Percentiles rank a stretch among this genome's conserved stretches.
Conservation (phyloP, 2,113 vertebrate species). For the Passer domesticus region DNA sequence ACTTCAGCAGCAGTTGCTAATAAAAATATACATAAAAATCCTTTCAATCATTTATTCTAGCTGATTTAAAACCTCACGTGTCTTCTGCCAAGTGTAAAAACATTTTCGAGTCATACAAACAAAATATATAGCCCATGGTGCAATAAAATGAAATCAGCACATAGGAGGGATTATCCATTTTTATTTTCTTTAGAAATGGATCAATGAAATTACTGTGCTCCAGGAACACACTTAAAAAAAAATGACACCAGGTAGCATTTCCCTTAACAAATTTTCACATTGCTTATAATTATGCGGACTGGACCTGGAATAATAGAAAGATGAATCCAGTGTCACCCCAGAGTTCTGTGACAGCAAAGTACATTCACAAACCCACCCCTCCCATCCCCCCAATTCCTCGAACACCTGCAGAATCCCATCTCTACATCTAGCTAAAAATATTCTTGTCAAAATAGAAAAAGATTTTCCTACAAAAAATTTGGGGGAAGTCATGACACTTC, state of each 20-base stretch:
- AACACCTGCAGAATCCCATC: background rate
- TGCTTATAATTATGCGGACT: background rate
- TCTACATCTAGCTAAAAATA: conserved; percentile 58
- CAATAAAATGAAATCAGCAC: background rate
- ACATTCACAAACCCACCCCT: background rate
- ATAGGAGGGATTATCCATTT: background rate
- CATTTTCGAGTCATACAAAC: background rate
- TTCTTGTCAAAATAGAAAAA: conserved; percentile 59
- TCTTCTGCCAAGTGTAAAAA: background rate
- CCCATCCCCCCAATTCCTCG: background rate
- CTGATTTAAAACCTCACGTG: background rate
- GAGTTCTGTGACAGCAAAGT: background rate
- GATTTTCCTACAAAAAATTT: conserved; percentile 14
- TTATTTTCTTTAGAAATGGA: conserved; percentile 52
- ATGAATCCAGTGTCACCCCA: background rate
- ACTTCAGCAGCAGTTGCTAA: background rate
- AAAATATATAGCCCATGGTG: background rate
- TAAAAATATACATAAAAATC: background rate
- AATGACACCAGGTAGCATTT: background rate
- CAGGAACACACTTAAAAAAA: background rate
- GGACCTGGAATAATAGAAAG: background rate
- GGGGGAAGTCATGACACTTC: background rate
- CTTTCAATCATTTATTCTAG: background rate
- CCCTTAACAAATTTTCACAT: background rate
- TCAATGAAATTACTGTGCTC: conserved; percentile 20